These are phyloP conservation scores for Tipula confusa DNA, from an alignment of 2,888 invertebrate genomes.

Conservation along the genomic window DNA sequence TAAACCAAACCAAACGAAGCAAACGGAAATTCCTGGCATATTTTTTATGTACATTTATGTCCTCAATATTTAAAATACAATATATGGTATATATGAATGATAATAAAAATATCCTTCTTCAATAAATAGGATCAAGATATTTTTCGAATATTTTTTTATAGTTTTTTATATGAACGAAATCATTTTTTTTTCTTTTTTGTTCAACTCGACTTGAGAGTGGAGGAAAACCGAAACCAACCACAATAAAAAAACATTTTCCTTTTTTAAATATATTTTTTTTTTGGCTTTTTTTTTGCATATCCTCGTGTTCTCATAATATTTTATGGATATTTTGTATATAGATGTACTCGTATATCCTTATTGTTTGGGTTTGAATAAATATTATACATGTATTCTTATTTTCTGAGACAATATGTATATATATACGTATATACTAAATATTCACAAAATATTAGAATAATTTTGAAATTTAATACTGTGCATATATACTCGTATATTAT, in stretches of 20 bases:
- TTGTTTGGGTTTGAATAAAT: conserved; percentile 25
- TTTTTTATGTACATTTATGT: background rate
- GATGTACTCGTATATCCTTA: background rate
- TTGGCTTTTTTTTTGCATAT: background rate
- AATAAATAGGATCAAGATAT: conserved; percentile 21
- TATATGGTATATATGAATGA: conserved; percentile 4
- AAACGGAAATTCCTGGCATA: background rate
- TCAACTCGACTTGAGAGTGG: background rate
- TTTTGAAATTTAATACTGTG: background rate
- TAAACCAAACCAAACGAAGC: background rate
- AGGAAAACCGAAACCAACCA: background rate
- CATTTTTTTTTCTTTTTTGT: too few relatives aligned
- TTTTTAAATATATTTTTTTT: background rate
- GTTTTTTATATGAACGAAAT: background rate
- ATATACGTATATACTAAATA: too few relatives aligned
- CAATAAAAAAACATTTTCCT: background rate
- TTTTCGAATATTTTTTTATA: background rate
- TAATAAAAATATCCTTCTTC: conserved; percentile 25
- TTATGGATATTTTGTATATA: background rate
- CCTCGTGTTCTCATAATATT: background rate
- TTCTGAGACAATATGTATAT: too few relatives aligned
- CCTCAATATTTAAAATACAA: conserved; percentile 25
- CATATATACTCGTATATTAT: too few relatives aligned
- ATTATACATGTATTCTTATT: background rate
- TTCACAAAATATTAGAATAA: conserved; percentile 25